Evolutionary conservation across 2,888 invertebrate species (phyloP), one percentile per base, ranked within the genome.

Genomic region (Seira sanloemensis): DNA sequence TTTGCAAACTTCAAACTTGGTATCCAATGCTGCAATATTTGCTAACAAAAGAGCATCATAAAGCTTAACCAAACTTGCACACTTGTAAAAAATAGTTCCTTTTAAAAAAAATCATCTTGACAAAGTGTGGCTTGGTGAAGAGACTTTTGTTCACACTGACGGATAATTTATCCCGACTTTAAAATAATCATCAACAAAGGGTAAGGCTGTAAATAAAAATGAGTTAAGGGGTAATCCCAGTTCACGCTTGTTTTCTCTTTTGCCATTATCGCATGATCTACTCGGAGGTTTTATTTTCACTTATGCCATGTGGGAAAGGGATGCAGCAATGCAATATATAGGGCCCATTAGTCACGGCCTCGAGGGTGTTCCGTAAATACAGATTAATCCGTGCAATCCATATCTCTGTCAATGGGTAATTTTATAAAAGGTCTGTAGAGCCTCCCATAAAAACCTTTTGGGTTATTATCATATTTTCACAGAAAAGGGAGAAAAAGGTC

Each of bases 161-260:
- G n/a, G n/a, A n/a, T n/a, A n/a, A n/a, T n/a, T n/a, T n/a, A n/a
- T n/a, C n/a, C n/a, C n/a, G n/a, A n/a, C n/a, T n/a, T n/a, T n/a
- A n/a, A n/a, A n/a, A 50, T 2, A 50, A 50, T 50, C 50, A 80
- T 74, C 74, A 74, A n/a, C 66, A 68, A 80, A 80, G 79, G 79
- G 79, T 80, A 80, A 80, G 79, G 27, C 46, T 24, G 23, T 27
- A 27, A 75, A 23, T 62, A 37, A 7, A 37, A 37, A 12, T 37
- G 37, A 37, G 37, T 37, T 12, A 50, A 50, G n/a, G n/a, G n/a
- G n/a, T n/a, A n/a, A 50, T 50, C 50, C 50, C n/a, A 16, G 50
- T 50, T 50, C 16, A 50, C 50, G 50, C 50, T 50, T 18, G n/a
- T 50, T 50, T n/a, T n/a, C 16, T 12, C 16, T 50, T 50, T 50